phyloP scores from a whole-genome alignment of 1,140 invertebrate genomes.

The Drosophila lowei region DNA sequence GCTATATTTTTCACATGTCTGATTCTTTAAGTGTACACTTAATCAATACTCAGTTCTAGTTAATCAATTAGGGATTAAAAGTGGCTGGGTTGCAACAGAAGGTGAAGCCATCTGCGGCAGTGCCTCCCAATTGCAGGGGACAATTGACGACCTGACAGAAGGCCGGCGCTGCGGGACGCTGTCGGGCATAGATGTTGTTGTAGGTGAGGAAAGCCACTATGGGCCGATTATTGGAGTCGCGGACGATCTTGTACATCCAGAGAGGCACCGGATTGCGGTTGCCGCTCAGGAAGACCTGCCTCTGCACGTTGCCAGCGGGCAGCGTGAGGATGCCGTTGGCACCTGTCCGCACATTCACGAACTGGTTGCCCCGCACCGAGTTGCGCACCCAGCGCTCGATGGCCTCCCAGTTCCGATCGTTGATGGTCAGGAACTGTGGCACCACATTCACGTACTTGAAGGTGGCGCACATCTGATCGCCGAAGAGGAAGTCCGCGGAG shows the following conservation, averaged over 20 bases:
- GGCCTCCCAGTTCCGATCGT: conserved; percentile 83
- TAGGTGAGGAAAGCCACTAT: conserved; percentile 36
- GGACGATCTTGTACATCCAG: conserved; percentile 54
- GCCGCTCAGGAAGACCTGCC: conserved; percentile 22
- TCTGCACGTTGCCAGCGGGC: neutral
- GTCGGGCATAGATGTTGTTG: conserved; percentile 38
- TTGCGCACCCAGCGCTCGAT: conserved; percentile 64
- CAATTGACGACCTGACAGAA: conserved; percentile 32
- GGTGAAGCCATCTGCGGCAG: conserved; percentile 15
- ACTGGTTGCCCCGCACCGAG: conserved; percentile 13
- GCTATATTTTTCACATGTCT: neutral
- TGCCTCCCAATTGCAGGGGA: conserved; percentile 14
- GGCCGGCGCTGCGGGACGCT: conserved; percentile 15
- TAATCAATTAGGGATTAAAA: conserved; percentile 17
- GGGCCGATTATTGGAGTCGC: neutral
- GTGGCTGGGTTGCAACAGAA: conserved; percentile 42
- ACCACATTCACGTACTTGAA: conserved; percentile 83
- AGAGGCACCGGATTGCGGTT: conserved; percentile 43
- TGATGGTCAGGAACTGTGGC: conserved; percentile 83
- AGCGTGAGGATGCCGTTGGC: conserved; percentile 16
- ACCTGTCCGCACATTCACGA: conserved; percentile 23
- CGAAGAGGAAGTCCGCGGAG: conserved; percentile 55
- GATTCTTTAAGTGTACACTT: neutral
- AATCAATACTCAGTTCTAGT: neutral
- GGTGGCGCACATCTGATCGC: conserved; percentile 54